Percentiles rank a stretch among this genome's conserved stretches.
phyloP scores from a whole-genome alignment of 1,140 invertebrate species.

The Drosophila aff. region DNA sequence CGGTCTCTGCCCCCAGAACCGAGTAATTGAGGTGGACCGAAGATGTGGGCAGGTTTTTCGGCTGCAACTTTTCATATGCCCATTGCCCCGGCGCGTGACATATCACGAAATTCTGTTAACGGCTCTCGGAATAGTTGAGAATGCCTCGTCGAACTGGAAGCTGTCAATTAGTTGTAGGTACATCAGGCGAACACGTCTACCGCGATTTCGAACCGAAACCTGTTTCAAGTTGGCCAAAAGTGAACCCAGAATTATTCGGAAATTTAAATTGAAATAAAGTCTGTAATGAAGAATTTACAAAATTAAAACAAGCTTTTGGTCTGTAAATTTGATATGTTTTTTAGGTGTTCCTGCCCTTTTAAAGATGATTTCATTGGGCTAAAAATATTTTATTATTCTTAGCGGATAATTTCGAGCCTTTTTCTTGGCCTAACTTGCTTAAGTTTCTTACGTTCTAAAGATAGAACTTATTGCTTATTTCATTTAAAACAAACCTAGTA shows the following conservation, averaged over 20 bases:
- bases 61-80: conserved; percentile 55
- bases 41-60: conserved; percentile 67
- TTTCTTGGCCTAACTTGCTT: no score
- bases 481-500: neutral
- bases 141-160: conserved; percentile 45
- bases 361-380: neutral
- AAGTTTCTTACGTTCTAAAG: neutral
- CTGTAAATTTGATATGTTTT: neutral
- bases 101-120: conserved; percentile 77
- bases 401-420: no score
- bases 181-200: conserved; percentile 48
- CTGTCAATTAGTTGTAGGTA: conserved; percentile 73
- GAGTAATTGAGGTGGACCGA: conserved; percentile 38
- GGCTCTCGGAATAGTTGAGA: conserved; percentile 35
- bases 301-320: neutral
- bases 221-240: conserved; percentile 19
- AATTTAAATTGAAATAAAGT: conserved; percentile 11
- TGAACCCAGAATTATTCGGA: conserved; percentile 8
- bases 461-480: neutral
- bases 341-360: no score
- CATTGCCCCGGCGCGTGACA: conserved; percentile 68
- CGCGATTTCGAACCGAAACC: conserved; percentile 10
- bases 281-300: neutral
- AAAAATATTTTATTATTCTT: no score
- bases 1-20: conserved; percentile 26